A percentile compares a stretch with the other conserved stretches of the same genome.
phyloP scores from a whole-genome alignment of 2,113 vertebrate genomes.

The Ploceus nigricollis region DNA sequence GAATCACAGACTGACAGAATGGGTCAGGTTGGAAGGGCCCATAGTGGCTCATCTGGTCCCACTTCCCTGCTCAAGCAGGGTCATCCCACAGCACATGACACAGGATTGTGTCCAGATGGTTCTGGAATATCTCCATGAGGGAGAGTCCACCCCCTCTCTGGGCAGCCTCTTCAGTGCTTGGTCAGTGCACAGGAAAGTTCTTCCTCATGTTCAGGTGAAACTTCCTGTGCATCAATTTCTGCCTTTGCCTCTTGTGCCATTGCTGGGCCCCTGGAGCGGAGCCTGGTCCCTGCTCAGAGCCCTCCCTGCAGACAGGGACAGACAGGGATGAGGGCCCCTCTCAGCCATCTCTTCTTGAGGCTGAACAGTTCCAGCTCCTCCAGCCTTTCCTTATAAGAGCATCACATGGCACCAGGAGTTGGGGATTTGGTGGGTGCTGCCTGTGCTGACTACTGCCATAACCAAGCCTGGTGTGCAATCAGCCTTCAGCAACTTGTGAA shows the following conservation, averaged over 20 bases:
- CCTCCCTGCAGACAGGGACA: not conserved
- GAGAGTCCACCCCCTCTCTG: not conserved
- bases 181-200: not conserved
- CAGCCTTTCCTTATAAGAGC: not conserved
- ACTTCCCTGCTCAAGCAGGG: not conserved
- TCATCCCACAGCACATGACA: not conserved
- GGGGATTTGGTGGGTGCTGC: not conserved
- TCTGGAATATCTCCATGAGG: not conserved
- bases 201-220: not conserved
- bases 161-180: not conserved
- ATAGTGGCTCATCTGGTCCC: not conserved
- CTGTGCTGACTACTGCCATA: not conserved
- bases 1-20: not conserved
- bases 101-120: not conserved
- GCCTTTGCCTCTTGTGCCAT: not conserved
- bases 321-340: not conserved
- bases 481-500: not conserved
- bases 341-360: not conserved
- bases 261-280: not conserved
- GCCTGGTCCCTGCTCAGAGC: not conserved
- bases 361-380: not conserved
- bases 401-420: not conserved
- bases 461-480: accelerated
- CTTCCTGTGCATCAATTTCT: not conserved
- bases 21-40: not conserved